A percentile compares a stretch with the other conserved stretches of the same genome.
Conservation (phyloP, 2,797 vertebrate species). For the Phrynocephalus forsythii region DNA sequence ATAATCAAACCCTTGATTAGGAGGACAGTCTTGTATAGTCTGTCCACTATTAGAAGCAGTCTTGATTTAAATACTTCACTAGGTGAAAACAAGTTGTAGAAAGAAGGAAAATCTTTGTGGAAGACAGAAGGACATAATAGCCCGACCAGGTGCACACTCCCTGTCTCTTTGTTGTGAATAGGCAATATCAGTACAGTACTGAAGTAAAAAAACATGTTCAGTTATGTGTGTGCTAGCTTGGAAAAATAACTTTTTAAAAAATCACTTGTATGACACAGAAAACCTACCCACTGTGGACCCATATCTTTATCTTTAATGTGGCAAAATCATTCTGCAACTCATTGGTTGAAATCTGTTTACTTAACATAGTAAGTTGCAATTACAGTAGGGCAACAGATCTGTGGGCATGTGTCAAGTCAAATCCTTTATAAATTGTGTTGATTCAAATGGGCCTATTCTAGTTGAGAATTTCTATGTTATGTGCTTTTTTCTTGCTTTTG, state of each 20-base stretch:
- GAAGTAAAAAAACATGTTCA: conserved; percentile 31
- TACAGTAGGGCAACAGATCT: no score
- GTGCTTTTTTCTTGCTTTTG: no score
- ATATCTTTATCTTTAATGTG: not conserved
- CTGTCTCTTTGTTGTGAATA: not conserved
- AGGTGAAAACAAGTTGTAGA: not conserved
- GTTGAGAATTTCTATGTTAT: no score
- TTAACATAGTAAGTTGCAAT: not conserved
- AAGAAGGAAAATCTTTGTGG: not conserved
- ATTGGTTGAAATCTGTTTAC: not conserved
- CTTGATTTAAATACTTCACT: not conserved
- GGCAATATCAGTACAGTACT: conserved; percentile 2
- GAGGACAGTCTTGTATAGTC: not conserved
- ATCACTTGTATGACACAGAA: no score
- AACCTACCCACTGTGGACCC: no score
- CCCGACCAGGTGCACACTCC: not conserved
- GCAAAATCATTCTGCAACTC: not conserved
- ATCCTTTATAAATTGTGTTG: no score
- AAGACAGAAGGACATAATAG: not conserved
- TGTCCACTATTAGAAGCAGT: not conserved
- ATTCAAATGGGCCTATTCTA: no score
- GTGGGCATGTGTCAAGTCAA: no score
- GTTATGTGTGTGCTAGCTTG: conserved; percentile 13
- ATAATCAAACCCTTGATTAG: not conserved
- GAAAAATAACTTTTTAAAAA: not conserved